Evolutionary conservation across 1,140 invertebrate genomes (phyloP).

Genomic region (Neodiprion pinetum): DNA sequence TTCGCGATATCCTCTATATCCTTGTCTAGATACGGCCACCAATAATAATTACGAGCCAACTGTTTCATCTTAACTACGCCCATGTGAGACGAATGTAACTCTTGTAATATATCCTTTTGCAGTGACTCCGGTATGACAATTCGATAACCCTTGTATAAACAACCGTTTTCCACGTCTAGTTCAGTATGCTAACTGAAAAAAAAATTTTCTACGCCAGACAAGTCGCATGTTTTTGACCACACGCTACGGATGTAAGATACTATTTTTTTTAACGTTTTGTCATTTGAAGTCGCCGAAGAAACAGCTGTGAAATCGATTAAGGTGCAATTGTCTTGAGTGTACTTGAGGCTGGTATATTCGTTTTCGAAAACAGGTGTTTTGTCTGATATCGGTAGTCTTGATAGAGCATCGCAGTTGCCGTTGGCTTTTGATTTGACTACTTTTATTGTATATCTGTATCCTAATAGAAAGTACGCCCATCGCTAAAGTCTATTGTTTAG

Average conservation of each 20-base stretch:
- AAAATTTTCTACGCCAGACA: conserved; percentile 8
- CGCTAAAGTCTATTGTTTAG: too few relatives aligned
- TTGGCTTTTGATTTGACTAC: conserved; percentile 25
- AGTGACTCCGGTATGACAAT: conserved; percentile 47
- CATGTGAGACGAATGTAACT: conserved; percentile 52
- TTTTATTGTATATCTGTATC: conserved; percentile 22
- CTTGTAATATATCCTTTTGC: conserved; percentile 33
- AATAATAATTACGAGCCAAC: conserved; percentile 49
- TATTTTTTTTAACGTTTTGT: conserved; percentile 3
- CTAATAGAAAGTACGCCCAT: neutral
- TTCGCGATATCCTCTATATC: conserved; percentile 45
- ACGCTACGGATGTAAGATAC: neutral
- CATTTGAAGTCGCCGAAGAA: neutral
- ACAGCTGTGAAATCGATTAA: neutral
- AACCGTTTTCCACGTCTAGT: conserved; percentile 24
- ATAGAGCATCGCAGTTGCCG: conserved; percentile 38
- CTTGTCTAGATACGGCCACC: conserved; percentile 54
- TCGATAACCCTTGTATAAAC: conserved; percentile 34
- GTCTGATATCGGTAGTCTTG: conserved; percentile 28
- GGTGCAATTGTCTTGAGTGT: neutral
- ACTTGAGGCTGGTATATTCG: too few relatives aligned
- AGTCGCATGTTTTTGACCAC: conserved; percentile 3
- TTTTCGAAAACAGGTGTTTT: neutral
- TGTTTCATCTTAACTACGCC: conserved; percentile 56
- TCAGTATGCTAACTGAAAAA: neutral